Evolutionary conservation across 2,888 invertebrate species (phyloP).

Genomic region (Caradrina clavipalpis): DNA sequence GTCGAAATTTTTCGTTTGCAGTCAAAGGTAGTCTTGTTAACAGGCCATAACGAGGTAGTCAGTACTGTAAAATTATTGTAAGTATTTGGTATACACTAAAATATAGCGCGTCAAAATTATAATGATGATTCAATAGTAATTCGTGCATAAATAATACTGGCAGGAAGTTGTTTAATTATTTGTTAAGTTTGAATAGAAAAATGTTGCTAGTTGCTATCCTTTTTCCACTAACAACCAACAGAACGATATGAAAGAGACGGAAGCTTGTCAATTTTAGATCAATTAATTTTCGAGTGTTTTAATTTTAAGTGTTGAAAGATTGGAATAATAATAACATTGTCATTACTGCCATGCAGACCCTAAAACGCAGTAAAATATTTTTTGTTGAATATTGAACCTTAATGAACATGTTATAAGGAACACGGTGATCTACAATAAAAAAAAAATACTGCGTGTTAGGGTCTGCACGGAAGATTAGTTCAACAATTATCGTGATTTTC

Average conservation of each 20-base stretch:
- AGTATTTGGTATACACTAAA: conserved; percentile 14
- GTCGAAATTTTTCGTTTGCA: conserved; percentile 11
- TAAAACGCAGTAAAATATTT: no score
- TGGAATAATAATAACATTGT: no score
- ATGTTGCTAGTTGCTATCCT: no score
- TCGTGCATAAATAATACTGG: conserved; percentile 10
- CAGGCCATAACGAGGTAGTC: conserved; percentile 57
- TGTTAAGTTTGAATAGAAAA: no score
- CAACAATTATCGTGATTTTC: not conserved
- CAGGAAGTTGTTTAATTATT: not conserved
- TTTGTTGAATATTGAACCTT: no score
- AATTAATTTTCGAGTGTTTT: not conserved
- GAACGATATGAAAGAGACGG: no score
- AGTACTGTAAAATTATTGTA: conserved; percentile 46
- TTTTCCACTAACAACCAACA: no score
- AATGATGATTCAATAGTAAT: not conserved
- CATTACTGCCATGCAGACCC: no score
- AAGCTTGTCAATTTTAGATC: not conserved
- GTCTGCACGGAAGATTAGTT: no score
- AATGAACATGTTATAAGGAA: no score
- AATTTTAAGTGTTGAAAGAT: not conserved
- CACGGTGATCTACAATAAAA: no score
- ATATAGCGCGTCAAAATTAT: conserved; percentile 10
- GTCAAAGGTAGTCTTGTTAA: conserved; percentile 29
- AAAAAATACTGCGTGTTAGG: no score